Conservation (phyloP, 1,140 invertebrate species). For the Leptopilina clavipes region DNA sequence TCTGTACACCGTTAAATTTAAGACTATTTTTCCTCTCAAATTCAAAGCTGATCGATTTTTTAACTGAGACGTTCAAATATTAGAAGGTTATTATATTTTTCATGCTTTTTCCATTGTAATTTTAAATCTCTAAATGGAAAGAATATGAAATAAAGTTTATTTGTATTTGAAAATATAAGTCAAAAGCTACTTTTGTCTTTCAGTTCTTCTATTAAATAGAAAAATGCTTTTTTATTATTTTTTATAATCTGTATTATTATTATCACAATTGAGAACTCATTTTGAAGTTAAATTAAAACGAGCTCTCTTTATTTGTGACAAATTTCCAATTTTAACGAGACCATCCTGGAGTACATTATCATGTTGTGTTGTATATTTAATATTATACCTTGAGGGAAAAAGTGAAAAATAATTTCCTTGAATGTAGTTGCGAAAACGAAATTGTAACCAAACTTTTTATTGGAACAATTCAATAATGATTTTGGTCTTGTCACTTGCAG, state of each 20-base stretch:
- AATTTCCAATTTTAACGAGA: conserved; percentile 49
- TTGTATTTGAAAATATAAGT: neutral
- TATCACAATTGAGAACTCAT: neutral
- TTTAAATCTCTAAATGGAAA: too few relatives aligned
- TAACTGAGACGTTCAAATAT: too few relatives aligned
- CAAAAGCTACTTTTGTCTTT: conserved; percentile 32
- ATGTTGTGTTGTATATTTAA: conserved; percentile 53
- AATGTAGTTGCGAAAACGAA: conserved; percentile 51
- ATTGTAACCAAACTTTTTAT: conserved; percentile 71
- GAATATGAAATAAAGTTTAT: too few relatives aligned
- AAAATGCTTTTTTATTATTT: neutral
- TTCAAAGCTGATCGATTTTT: neutral
- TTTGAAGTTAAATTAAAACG: conserved; percentile 14
- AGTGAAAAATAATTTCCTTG: conserved; percentile 57
- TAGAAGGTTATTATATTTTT: too few relatives aligned
- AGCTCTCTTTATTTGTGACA: neutral
- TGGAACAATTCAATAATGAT: conserved; percentile 71
- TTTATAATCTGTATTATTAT: neutral
- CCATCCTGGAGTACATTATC: conserved; percentile 70
- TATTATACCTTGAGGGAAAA: conserved; percentile 55
- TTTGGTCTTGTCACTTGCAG: conserved; percentile 65
- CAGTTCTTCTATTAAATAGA: too few relatives aligned
- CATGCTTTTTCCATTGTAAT: too few relatives aligned
- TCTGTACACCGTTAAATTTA: neutral
- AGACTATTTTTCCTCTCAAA: conserved; percentile 11